A percentile compares a stretch with the other conserved stretches of the same genome.
Evolutionary conservation across 2,888 invertebrate genomes (phyloP).

Genomic region (Himalopsyche japonica): DNA sequence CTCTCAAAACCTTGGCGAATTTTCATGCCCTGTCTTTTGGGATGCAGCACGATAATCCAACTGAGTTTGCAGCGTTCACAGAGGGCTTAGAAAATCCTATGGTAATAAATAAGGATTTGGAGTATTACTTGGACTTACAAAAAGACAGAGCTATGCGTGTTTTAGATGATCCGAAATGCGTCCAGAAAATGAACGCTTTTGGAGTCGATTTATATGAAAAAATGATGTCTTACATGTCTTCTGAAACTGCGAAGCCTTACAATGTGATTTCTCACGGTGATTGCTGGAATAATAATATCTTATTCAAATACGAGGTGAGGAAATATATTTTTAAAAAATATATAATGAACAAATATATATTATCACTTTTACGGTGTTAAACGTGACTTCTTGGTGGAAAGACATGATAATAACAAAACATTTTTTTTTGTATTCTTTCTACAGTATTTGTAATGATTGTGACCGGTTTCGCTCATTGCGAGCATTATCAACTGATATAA

Average conservation of each 20-base stretch:
- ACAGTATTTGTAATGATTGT: no score
- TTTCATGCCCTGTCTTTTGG: constrained; percentile 31
- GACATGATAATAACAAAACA: no score
- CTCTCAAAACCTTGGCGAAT: constrained; percentile 16
- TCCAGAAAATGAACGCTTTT: constrained; percentile 4
- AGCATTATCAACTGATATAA: no score
- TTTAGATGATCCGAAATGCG: neutral
- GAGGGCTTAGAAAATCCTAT: neutral
- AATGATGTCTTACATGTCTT: neutral
- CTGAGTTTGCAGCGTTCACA: neutral
- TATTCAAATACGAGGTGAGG: constrained; percentile 31
- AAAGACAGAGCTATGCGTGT: constrained; percentile 2
- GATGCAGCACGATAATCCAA: constrained; percentile 10
- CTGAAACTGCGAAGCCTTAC: neutral
- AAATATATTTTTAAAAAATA: no score
- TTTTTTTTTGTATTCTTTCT: no score
- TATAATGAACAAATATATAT: no score
- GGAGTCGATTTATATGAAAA: constrained; percentile 9
- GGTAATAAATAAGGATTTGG: neutral
- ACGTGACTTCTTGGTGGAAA: no score
- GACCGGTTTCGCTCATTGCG: no score
- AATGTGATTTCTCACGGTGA: constrained; percentile 34
- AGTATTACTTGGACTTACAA: constrained; percentile 1
- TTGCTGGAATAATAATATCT: constrained; percentile 33
- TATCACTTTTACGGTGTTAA: no score